Evolutionary conservation across 2,888 invertebrate genomes (phyloP).

Genomic region (Leuctra nigra): DNA sequence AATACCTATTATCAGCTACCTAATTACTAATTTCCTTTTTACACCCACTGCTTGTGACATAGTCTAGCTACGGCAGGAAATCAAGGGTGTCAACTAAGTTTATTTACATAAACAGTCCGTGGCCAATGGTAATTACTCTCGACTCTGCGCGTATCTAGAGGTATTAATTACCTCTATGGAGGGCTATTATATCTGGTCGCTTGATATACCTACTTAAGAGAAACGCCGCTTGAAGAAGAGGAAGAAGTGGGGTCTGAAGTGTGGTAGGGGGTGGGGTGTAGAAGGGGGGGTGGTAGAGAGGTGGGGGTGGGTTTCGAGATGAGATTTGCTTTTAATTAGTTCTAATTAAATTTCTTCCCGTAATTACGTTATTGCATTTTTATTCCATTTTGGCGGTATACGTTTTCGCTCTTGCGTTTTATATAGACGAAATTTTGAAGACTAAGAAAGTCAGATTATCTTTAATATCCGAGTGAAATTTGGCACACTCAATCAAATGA

Average conservation of each 20-base stretch:
- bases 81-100: too few relatives aligned
- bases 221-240: too few relatives aligned
- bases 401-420: constrained; percentile 8
- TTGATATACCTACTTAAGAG: too few relatives aligned
- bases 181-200: background rate
- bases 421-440: too few relatives aligned
- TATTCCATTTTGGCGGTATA: constrained; percentile 32
- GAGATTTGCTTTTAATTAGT: constrained; percentile 39
- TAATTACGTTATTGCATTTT: constrained; percentile 39
- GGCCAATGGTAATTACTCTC: constrained; percentile 44
- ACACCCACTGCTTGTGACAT: constrained; percentile 27
- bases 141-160: too few relatives aligned
- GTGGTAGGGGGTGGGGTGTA: constrained; percentile 5
- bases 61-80: constrained; percentile 28
- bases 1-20: constrained; percentile 4
- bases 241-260: background rate
- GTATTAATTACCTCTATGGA: constrained; percentile 40
- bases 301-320: constrained; percentile 19
- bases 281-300: constrained; percentile 16
- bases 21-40: constrained; percentile 2
- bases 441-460: too few relatives aligned
- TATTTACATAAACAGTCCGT: constrained; percentile 45
- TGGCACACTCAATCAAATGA: too few relatives aligned
- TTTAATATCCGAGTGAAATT: too few relatives aligned
- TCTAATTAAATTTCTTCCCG: constrained; percentile 42